Conservation (phyloP, 92 coral and sea anemone genomes). For the Epizoanthus scotinus region DNA sequence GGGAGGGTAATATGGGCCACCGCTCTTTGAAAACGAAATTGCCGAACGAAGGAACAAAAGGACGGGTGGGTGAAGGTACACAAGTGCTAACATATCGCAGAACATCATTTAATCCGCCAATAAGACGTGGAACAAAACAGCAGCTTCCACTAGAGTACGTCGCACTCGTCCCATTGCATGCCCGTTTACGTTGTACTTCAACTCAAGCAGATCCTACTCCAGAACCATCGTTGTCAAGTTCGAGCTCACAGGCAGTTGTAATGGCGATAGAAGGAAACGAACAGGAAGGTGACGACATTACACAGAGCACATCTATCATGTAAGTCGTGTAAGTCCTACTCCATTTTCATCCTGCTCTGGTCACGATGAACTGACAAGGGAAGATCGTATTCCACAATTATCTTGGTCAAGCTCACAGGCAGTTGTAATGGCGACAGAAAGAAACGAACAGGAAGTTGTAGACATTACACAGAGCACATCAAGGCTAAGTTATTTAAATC, state of each 20-base stretch:
- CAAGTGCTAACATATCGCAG: too few relatives aligned
- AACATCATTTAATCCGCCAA: neutral
- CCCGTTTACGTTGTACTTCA: neutral
- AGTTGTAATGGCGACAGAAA: neutral
- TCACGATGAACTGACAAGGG: too few relatives aligned
- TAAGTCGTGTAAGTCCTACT: too few relatives aligned
- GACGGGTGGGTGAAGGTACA: too few relatives aligned
- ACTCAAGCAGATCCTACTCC: too few relatives aligned
- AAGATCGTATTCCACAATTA: too few relatives aligned
- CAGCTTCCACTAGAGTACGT: neutral
- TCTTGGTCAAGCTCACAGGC: too few relatives aligned
- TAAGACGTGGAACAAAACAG: conserved; percentile 1
- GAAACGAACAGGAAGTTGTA: neutral
- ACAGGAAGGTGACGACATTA: neutral
- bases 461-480: neutral
- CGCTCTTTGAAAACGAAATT: too few relatives aligned
- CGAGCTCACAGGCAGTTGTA: neutral
- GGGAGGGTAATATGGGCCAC: too few relatives aligned
- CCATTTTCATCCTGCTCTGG: neutral
- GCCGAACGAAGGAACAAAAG: too few relatives aligned
- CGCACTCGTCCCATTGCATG: neutral
- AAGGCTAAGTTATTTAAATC: too few relatives aligned
- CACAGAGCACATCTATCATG: neutral
- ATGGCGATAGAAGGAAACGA: neutral
- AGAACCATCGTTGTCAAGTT: too few relatives aligned